Percentiles rank a stretch among this genome's conserved stretches.
phyloP scores from a whole-genome alignment of 2,113 vertebrate species.

The Actenoides hombroni region DNA sequence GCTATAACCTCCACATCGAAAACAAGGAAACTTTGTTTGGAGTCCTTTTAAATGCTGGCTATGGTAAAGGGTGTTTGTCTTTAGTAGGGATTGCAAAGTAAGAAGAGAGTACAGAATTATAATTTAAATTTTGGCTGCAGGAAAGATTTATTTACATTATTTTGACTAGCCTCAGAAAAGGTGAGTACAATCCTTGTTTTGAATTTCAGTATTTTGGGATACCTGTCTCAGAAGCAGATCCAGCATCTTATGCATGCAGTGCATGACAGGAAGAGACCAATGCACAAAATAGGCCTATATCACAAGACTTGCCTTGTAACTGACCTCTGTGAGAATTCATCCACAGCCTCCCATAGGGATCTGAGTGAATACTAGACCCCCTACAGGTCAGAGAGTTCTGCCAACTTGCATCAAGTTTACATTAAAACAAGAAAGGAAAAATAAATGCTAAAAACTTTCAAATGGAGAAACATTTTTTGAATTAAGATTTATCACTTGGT shows the following conservation, averaged over 20 bases:
- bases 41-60: neutral
- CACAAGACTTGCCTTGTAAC: neutral
- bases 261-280: neutral
- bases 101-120: neutral
- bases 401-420: slow-evolving; percentile 59
- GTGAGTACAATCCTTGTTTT: neutral
- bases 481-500: slow-evolving; percentile 68
- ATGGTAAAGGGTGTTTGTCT: neutral
- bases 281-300: neutral
- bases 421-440: slow-evolving; percentile 62
- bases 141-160: neutral
- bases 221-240: neutral
- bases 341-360: neutral
- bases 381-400: slow-evolving; percentile 15
- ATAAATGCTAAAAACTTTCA: slow-evolving; percentile 48
- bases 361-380: neutral
- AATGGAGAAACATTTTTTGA: slow-evolving; percentile 43
- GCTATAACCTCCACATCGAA: neutral
- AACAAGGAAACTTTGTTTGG: neutral
- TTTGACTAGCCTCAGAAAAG: neutral
- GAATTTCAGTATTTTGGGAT: neutral
- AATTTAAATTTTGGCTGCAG: neutral
- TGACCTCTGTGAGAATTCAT: neutral
- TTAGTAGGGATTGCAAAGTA: neutral
- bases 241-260: neutral